A percentile compares a stretch with the other conserved stretches of the same genome.
Conservation (phyloP, 2,113 vertebrate species). For the Blennius ocellaris region DNA sequence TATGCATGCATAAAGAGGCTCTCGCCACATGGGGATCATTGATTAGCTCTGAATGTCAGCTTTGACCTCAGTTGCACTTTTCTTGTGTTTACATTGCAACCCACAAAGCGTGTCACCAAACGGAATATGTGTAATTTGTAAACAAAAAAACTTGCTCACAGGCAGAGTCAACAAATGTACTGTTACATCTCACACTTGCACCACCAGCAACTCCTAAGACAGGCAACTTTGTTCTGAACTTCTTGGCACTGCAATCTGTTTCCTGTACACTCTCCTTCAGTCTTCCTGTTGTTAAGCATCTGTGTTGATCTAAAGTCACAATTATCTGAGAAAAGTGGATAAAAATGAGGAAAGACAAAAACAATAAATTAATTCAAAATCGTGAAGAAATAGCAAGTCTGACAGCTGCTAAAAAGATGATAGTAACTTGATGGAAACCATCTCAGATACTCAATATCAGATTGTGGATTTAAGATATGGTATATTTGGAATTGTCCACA, state of each 20-base stretch:
- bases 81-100: slow-evolving; percentile 27
- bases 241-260: accelerated
- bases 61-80: slow-evolving; percentile 27
- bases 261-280: slow-evolving; percentile 11
- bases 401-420: too few species aligned
- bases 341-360: too few species aligned
- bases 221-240: background rate
- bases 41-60: slow-evolving; percentile 22
- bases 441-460: too few species aligned
- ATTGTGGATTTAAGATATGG: too few species aligned
- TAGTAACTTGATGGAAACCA: too few species aligned
- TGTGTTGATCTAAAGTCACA: too few species aligned
- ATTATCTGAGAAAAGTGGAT: too few species aligned
- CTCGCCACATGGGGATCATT: slow-evolving; percentile 14
- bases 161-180: background rate
- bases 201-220: background rate
- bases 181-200: background rate
- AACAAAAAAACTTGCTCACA: background rate
- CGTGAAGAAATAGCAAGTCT: too few species aligned
- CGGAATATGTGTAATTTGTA: background rate
- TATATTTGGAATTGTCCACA: too few species aligned
- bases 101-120: background rate
- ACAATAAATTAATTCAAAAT: too few species aligned
- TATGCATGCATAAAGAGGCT: background rate
- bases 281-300: too few species aligned